phyloP scores from a whole-genome alignment of 2,797 vertebrate genomes.

The Lagocephalus sceleratus region DNA sequence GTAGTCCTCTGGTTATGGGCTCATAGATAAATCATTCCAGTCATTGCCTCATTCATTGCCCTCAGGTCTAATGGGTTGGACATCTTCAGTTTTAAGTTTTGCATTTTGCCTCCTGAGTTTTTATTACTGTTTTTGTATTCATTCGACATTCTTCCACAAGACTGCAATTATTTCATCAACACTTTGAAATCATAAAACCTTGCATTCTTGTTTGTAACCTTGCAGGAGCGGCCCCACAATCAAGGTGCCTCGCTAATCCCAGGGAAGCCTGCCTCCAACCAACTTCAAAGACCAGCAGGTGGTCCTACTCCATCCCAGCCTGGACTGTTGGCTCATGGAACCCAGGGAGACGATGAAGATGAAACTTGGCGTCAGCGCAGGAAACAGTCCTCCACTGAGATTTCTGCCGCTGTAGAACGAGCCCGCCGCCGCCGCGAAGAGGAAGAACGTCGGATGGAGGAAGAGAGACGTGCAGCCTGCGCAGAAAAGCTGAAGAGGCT shows the following conservation, averaged over 20 bases:
- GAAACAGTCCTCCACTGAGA: slow-evolving; percentile 89
- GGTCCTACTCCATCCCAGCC: slow-evolving; percentile 58
- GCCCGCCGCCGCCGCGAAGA: slow-evolving; percentile 88
- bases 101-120: slow-evolving; percentile 25
- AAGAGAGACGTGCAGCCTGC: slow-evolving; percentile 89
- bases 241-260: slow-evolving; percentile 53
- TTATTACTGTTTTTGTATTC: slow-evolving; percentile 17
- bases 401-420: slow-evolving; percentile 88
- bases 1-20: slow-evolving; percentile 67
- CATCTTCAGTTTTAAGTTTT: slow-evolving; percentile 45
- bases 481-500: slow-evolving; percentile 91
- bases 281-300: slow-evolving; percentile 60
- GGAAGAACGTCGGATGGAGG: slow-evolving; percentile 91
- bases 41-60: slow-evolving; percentile 50
- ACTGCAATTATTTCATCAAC: not conserved
- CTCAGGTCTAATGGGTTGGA: slow-evolving; percentile 19
- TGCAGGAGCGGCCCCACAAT: slow-evolving; percentile 71
- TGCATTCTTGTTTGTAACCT: slow-evolving; percentile 7
- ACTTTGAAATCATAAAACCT: not conserved
- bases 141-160: slow-evolving; percentile 24
- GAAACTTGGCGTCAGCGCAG: slow-evolving; percentile 92
- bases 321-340: slow-evolving; percentile 52
- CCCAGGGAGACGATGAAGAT: slow-evolving; percentile 85
- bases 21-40: slow-evolving; percentile 51
- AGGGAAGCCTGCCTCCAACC: slow-evolving; percentile 60